Evolutionary conservation across 2,888 invertebrate species (phyloP).

Genomic region (Venusia cambrica): DNA sequence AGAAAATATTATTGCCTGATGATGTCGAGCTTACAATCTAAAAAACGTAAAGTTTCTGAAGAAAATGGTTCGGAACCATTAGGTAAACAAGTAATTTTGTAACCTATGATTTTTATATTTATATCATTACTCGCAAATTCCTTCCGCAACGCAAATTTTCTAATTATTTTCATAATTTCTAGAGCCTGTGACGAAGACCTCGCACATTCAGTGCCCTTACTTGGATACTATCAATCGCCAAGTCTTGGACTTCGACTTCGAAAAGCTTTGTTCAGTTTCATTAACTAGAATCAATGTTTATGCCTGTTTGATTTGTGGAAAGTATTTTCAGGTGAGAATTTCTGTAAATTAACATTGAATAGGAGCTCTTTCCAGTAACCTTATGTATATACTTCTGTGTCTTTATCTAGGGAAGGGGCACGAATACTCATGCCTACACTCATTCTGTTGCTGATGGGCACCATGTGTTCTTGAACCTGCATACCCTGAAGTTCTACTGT

Average conservation of each 20-base stretch:
- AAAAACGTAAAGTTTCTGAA: slow-evolving; percentile 55
- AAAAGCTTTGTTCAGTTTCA: slow-evolving; percentile 98
- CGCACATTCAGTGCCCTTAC: slow-evolving; percentile 92
- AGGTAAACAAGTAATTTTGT: slow-evolving; percentile 39
- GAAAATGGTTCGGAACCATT: slow-evolving; percentile 46
- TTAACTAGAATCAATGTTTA: slow-evolving; percentile 99
- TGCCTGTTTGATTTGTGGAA: slow-evolving; percentile 99
- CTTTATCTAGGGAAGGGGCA: slow-evolving; percentile 90
- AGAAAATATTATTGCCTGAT: not conserved
- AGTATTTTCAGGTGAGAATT: slow-evolving; percentile 95
- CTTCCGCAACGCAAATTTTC: too few relatives aligned
- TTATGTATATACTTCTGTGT: not conserved
- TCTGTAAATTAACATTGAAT: too few relatives aligned
- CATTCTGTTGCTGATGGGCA: slow-evolving; percentile 99
- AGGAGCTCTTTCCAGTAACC: not conserved
- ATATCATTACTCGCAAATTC: not conserved
- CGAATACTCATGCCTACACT: slow-evolving; percentile 98
- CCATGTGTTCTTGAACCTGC: slow-evolving; percentile 98
- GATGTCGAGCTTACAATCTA: slow-evolving; percentile 44
- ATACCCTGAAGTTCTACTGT: slow-evolving; percentile 98
- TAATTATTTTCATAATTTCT: slow-evolving; percentile 35
- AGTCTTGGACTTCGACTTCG: slow-evolving; percentile 99
- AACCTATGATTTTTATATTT: slow-evolving; percentile 29
- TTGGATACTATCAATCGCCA: slow-evolving; percentile 98
- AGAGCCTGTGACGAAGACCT: slow-evolving; percentile 49